phyloP scores from a whole-genome alignment of 2,113 vertebrate genomes.

The Suncus etruscus region DNA sequence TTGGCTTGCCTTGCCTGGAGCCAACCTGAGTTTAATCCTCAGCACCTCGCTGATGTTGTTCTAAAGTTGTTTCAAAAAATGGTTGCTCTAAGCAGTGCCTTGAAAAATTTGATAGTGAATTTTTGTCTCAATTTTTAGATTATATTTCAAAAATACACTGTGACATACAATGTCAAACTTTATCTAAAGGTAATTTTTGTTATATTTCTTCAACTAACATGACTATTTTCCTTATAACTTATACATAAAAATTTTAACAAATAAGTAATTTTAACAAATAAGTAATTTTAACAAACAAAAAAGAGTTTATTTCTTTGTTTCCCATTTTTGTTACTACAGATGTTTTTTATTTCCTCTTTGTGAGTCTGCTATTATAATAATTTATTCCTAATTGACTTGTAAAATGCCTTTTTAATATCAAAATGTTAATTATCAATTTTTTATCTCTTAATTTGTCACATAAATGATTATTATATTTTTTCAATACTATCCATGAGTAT shows the following conservation, averaged over 20 bases:
- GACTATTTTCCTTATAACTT: neutral
- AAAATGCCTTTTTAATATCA: no score
- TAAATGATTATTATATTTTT: neutral
- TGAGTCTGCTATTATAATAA: neutral
- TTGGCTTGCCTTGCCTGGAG: no score
- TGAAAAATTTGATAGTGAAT: neutral
- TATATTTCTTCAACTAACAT: neutral
- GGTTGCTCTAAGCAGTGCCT: no score
- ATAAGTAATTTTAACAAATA: neutral
- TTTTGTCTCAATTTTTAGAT: neutral
- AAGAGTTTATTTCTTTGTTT: neutral
- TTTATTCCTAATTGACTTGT: neutral
- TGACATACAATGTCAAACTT: neutral
- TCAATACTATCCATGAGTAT: neutral
- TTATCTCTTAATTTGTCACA: neutral
- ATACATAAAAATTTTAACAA: neutral
- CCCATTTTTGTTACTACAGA: neutral
- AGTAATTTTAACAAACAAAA: neutral
- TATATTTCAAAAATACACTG: neutral
- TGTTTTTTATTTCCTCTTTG: neutral
- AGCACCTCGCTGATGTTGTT: neutral
- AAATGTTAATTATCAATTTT: neutral
- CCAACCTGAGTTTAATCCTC: no score
- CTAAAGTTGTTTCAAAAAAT: neutral
- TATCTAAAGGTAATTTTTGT: neutral